Evolutionary conservation across 2,888 invertebrate genomes (phyloP), one percentile per base, ranked within the genome.

Genomic region (Mythimna ferrago): DNA sequence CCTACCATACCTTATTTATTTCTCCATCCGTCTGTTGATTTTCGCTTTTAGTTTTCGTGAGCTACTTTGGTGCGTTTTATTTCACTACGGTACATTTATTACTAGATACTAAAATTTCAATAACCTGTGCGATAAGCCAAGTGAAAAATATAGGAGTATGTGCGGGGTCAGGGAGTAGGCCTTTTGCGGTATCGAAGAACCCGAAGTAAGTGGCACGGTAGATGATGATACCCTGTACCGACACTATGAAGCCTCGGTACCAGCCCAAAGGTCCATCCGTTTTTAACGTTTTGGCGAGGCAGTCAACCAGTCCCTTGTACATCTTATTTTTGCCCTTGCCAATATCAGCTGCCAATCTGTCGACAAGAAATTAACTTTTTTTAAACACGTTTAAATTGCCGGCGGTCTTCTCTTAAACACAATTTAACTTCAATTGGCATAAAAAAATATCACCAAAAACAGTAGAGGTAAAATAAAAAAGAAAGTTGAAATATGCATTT

Each of bases 151-250:
- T 96, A 68, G 99, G 98, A 68, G 99, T 98, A 91, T 98, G 98
- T 98, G 98, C 54, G 98, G 98, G 98, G 91, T 99, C 98, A 19
- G 99, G 98, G 89, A 99, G 95, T 97, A 98, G 97, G 85, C 98
- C 98, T 93, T 98, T 98, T 86, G 98, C 98, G 68, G 99, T 99
- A 93, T 99, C 99, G 94, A 98, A 99, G 96, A 98, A 98, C 76
- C 99, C 99, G 93, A 99, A 99, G 97, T 99, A 99, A 66, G 99
- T 98, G 51, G 99, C 99, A 91, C 99, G 98, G 96, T 99, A 99
- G 92, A 99, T 99, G 91, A 99, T 98, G 93, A 99, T 99, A 91
- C 99, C 99, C 96, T 99, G 99, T 76, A 99, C 99, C 51, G 99
- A 99, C 78, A 99, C 99, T 85, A 98, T 96, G 95, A 99, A 99